Percentiles rank a stretch among this genome's conserved stretches.
phyloP scores from a whole-genome alignment of 30 jellyfish, hydroid and myxozoan genomes.

The Turritopsis rubra region DNA sequence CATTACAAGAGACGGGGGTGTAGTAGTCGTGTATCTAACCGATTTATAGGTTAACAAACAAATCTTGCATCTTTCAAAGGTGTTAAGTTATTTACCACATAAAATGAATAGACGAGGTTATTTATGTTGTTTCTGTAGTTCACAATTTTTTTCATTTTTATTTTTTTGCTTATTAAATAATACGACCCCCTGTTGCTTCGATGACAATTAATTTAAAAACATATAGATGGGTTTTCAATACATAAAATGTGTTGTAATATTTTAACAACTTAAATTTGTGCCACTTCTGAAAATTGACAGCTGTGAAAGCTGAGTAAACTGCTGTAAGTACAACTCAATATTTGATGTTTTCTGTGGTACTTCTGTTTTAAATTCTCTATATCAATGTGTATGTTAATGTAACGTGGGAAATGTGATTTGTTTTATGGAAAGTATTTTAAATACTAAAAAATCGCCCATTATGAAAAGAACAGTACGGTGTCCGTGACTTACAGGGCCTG shows the following conservation, averaged over 20 bases:
- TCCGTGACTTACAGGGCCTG: background rate
- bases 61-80: no score
- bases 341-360: background rate
- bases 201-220: background rate
- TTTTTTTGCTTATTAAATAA: background rate
- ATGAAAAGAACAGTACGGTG: background rate
- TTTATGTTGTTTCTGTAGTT: background rate
- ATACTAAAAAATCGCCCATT: background rate
- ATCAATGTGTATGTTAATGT: background rate
- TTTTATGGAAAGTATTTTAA: background rate
- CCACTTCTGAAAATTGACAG: background rate
- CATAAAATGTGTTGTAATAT: background rate
- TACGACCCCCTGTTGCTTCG: background rate
- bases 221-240: background rate
- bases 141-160: no score
- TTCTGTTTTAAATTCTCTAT: background rate
- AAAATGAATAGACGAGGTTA: background rate
- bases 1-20: background rate
- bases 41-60: background rate
- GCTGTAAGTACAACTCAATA: background rate
- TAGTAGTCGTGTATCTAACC: background rate
- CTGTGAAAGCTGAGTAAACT: slow-evolving; percentile 12
- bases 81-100: background rate
- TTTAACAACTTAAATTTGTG: background rate
- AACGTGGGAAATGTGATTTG: background rate